These are phyloP conservation scores for Aurelia aurita complex sp. Pacific DNA, from an alignment of 30 jellyfish, hydroid and myxozoan species.

Conservation along the genomic window DNA sequence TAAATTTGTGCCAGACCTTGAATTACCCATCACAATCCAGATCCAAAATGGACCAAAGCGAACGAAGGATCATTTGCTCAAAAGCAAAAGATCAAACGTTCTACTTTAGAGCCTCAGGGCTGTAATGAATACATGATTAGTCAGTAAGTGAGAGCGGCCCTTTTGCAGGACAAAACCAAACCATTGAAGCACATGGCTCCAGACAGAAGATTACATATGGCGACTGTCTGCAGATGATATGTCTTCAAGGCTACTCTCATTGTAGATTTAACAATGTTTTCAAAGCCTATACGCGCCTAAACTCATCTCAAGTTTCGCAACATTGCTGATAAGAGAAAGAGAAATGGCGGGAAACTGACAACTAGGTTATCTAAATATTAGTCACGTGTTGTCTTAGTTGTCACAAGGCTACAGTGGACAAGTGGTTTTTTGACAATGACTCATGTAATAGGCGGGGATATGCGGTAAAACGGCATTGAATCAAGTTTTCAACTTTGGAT, in stretches of 20 bases:
- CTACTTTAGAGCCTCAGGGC: not conserved
- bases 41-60: no score
- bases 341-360: conserved; percentile 44
- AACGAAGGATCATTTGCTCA: no score
- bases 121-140: conserved; percentile 1
- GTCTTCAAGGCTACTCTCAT: conserved; percentile 12
- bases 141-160: conserved; percentile 11
- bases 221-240: conserved; percentile 44
- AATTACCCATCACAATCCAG: no score
- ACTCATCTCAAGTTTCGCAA: conserved; percentile 27
- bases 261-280: conserved; percentile 9
- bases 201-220: conserved; percentile 64
- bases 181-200: conserved; percentile 28
- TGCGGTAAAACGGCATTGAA: conserved; percentile 22
- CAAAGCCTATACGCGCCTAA: conserved; percentile 20
- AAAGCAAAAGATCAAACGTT: no score
- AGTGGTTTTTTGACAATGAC: not conserved
- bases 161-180: conserved; percentile 36
- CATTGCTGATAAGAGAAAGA: conserved; percentile 7
- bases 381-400: conserved; percentile 17
- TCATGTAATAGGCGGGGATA: conserved; percentile 45
- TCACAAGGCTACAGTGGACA: not conserved
- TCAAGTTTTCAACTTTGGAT: conserved; percentile 21
- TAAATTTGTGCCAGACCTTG: no score
- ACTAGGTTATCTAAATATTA: conserved; percentile 5